Evolutionary conservation across 1,140 invertebrate species (phyloP), one percentile per base, ranked within the genome.

Genomic region (Physella acuta): DNA sequence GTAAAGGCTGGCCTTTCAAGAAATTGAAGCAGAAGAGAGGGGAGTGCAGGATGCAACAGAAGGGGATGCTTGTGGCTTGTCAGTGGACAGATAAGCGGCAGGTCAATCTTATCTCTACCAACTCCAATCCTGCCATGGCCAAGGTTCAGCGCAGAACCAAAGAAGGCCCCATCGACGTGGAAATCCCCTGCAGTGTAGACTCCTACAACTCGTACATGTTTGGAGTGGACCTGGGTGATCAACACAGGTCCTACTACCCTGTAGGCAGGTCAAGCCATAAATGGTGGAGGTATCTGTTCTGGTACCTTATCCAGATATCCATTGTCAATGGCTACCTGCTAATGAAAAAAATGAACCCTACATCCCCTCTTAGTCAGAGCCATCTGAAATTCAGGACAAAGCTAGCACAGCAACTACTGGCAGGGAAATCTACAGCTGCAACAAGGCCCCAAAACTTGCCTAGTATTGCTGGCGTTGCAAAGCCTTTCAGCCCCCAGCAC

Each of bases 201-300:
- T 14, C 2, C 51, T 70, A 64, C 34, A 64, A 70, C 53, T 4
- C 20, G 2, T 58, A 37, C 69, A 64, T 70, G 69, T 20, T 39
- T 28, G 69, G 60, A 28, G 70, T 66, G 1, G 70, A 71, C 20
- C 55, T 60, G 1, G 36, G 2, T 24, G 63, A 67, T 30, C 62
- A 71, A 31, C 30, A 52, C 28, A 17, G 34, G 1, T 1, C 63
- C 0, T 71, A 71, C 51, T 71, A 71, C 28, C 53, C 24, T 20
- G n/a, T 71, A 3, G 70, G 70, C 0, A 33, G 44, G 0, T 3
- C 53, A 11, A 33, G 31, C n/a, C 24, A 58, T 5, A 37, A 44
- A 14, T 71, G 61, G 69, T 64, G 61, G 69, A n/a, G 62, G 2
- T 71, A 71, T 55, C 16, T 64, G 1, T 31, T 59, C 11, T 67